These are phyloP conservation scores for Gnathonemus longibarbis DNA, from an alignment of 2,113 vertebrate genomes.

Conservation along the genomic window DNA sequence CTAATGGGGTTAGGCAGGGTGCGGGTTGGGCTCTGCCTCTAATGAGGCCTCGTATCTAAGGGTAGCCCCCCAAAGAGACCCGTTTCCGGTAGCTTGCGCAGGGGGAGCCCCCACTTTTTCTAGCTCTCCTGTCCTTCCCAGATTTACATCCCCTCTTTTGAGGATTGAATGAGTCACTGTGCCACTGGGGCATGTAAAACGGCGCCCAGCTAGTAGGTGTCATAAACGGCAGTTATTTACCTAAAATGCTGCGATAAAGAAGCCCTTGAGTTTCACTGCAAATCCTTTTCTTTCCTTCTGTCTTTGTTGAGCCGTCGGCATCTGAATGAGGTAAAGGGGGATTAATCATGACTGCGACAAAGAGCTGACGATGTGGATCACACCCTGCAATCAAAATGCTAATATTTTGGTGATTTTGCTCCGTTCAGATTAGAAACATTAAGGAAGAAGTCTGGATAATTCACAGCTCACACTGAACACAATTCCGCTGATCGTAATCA, in stretches of 20 bases:
- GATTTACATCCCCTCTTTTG: background rate
- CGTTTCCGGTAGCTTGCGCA: background rate
- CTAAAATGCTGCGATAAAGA: background rate
- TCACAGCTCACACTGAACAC: background rate
- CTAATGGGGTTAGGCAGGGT: background rate
- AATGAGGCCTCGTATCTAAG: background rate
- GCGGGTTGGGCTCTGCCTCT: background rate
- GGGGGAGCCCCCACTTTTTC: background rate
- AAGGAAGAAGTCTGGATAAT: background rate
- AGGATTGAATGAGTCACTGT: background rate
- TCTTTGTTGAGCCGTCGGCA: background rate
- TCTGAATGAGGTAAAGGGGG: background rate
- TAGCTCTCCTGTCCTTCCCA: background rate
- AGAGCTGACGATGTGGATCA: background rate
- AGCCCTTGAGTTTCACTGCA: background rate
- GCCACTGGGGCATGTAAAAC: background rate
- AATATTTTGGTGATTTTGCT: conserved; percentile 9
- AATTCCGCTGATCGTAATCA: background rate
- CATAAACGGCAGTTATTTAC: background rate
- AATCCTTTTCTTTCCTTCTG: background rate
- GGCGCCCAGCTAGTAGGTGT: background rate
- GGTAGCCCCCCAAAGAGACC: too few relatives aligned
- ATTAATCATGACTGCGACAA: background rate
- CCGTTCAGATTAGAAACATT: background rate
- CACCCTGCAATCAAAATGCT: background rate